These are phyloP conservation scores for Sinocyclocheilus anshuiensis DNA, from an alignment of 2,113 vertebrate genomes.

Conservation along the genomic window DNA sequence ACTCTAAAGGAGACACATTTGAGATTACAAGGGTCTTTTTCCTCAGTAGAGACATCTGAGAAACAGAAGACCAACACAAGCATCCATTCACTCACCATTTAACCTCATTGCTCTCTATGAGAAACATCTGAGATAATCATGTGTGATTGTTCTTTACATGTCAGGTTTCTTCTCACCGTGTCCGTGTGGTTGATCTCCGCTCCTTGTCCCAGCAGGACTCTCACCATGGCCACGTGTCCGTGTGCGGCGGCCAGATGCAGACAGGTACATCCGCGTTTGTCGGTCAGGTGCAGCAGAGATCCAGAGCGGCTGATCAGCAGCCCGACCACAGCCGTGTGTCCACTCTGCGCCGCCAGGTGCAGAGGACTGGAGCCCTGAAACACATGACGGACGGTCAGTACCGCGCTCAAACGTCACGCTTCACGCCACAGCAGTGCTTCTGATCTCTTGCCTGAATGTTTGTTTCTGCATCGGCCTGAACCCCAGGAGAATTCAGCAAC, in stretches of 20 bases:
- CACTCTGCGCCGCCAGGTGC: slow-evolving; percentile 65
- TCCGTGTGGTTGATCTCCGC: slow-evolving; percentile 66
- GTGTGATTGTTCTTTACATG: too few relatives aligned
- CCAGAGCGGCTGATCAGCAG: slow-evolving; percentile 67
- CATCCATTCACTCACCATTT: too few relatives aligned
- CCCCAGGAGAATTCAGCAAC: slow-evolving; percentile 67
- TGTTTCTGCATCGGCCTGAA: slow-evolving; percentile 64
- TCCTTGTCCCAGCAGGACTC: slow-evolving; percentile 61
- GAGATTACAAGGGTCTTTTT: not conserved
- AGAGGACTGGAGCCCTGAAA: slow-evolving; percentile 65
- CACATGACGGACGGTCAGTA: not conserved
- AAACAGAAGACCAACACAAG: too few relatives aligned
- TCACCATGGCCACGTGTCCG: slow-evolving; percentile 61
- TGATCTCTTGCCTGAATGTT: slow-evolving; percentile 60
- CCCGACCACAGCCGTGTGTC: slow-evolving; percentile 66
- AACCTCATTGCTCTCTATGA: too few relatives aligned
- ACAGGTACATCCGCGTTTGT: slow-evolving; percentile 64
- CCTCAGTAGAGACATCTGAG: not conserved
- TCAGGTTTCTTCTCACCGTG: slow-evolving; percentile 54
- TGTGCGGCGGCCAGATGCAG: slow-evolving; percentile 61
- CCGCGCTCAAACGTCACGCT: too few relatives aligned
- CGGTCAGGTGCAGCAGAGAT: slow-evolving; percentile 64
- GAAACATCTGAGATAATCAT: too few relatives aligned
- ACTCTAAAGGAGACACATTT: not conserved
- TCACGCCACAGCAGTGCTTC: not conserved